Base-by-base conservation (phyloP, 1,140 invertebrate species). In the Drosophila subpulchrella region DNA sequence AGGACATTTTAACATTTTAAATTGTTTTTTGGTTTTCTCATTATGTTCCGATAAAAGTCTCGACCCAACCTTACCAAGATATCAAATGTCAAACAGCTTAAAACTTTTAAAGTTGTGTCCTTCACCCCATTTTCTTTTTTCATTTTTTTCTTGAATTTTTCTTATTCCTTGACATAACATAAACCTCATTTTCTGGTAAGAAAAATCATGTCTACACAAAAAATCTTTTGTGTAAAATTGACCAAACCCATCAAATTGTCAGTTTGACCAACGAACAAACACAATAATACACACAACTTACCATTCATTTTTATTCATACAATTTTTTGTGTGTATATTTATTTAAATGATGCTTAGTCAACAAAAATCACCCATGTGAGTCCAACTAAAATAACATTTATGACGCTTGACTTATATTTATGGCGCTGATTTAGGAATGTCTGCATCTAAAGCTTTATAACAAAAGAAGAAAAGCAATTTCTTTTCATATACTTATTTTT, bases 331-430 rank as follows among this genome's bases (percentile, higher is more conserved):
- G 67, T 71, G 53, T 71, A 55, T 71, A 47, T 58, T 50, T 71
- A 41, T 34, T 71, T 71, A 50, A 71, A 41, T 48, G 42, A 17
- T 34, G 65, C 67, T 58, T 41, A 20, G 46, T 39, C 44, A 48
- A 46, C 42, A 78, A 56, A 34, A 42, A 57, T 44, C 13, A 38
- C 17, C 44, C 54, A 24, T 68, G 48, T 58, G 58, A 65, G 46
- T 57, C 60, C 46, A 51, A 67, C 75, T 65, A 60, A 86, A 73
- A 77, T 70, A 65, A 73, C 84, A 89, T 77, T 83, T 83, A 88
- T 77, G 76, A 76, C 67, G 79, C 62, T 74, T 77, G 75, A 88
- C 71, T 88, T 74, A 65, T 83, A 73, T 88, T 86, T 79, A 86
- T 86, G 66, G 62, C 56, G 44, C 59, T 73, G 75, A 82, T 75